Base-by-base conservation (phyloP, 2,797 vertebrate genomes). In the Chelonia mydas region DNA sequence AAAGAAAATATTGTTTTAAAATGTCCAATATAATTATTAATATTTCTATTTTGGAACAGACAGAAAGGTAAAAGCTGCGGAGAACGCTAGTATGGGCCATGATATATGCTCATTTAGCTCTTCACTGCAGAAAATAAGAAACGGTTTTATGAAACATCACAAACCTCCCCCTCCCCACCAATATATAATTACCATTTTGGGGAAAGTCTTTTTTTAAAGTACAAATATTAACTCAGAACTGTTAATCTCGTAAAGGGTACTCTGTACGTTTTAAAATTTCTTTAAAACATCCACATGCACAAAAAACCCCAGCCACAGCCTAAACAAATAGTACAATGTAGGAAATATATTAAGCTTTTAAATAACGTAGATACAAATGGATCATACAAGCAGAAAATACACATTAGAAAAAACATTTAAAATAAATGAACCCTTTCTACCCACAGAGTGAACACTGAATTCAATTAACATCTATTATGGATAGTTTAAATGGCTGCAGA, bases 401-500 rank as follows among this genome's bases (percentile, higher is more conserved):
- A 57, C 55, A 57, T 57, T 57, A 54, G 54, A 61, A 93, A 92
- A 19, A 1, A 0, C 92, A 84, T 93, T 95, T 96, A 77, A 78
- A 92, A 95, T 68, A 77, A 91, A 97, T 72, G 49, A 55, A 23
- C 68, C 50, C 45, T 78, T 86, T 27, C 31, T 80, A 86, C 90
- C 57, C 83, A 85, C 86, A 84, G 92, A 94, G 81, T 16, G 51
- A 97, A 77, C 89, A 95, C 78, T 0, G 88, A 96, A 95, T 95
- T 94, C 37, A 95, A 95, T 97, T 93, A 94, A 94, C 95, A 93
- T 28, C 54, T 54, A 53, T 68, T 83, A 84, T 15, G 88, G 96
- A 95, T 93, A 96, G 94, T 93, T 91, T 94, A 79, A 90, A 93
- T 90, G 90, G 86, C 88, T 95, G 87, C 83, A 90, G 90, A 97